Conservation (phyloP, 2,797 vertebrate genomes). For the Arrhamphus sclerolepis region DNA sequence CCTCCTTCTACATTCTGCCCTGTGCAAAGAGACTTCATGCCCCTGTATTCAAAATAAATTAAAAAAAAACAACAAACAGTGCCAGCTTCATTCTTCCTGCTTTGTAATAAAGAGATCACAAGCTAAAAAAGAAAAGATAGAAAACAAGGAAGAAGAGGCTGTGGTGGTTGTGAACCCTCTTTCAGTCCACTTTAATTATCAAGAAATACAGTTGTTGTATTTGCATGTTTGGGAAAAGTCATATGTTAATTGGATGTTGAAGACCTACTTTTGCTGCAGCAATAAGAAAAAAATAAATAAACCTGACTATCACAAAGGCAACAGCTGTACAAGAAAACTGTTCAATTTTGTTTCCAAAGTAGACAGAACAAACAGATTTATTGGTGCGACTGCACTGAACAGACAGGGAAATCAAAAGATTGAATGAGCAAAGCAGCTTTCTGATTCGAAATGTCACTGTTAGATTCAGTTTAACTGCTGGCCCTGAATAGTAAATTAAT, state of each 20-base stretch:
- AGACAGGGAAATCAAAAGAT: not conserved
- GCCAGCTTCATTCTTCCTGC: slow-evolving; percentile 36
- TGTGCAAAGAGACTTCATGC: too few relatives aligned
- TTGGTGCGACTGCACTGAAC: not conserved
- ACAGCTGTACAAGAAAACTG: slow-evolving; percentile 42
- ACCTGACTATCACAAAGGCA: slow-evolving; percentile 10
- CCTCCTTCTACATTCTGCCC: too few relatives aligned
- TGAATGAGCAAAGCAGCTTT: not conserved
- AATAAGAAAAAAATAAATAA: slow-evolving; percentile 39
- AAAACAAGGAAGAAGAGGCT: not conserved
- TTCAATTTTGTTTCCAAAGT: slow-evolving; percentile 30
- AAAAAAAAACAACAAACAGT: too few relatives aligned
- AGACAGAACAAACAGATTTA: slow-evolving; percentile 14
- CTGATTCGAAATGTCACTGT: slow-evolving; percentile 32
- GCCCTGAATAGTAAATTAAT: slow-evolving; percentile 27
- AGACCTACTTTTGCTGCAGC: slow-evolving; percentile 28
- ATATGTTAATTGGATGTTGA: slow-evolving; percentile 32
- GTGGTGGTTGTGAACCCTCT: slow-evolving; percentile 10
- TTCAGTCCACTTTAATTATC: slow-evolving; percentile 19
- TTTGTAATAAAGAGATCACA: slow-evolving; percentile 44
- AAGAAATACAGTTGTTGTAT: slow-evolving; percentile 19
- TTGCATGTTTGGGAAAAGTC: slow-evolving; percentile 12
- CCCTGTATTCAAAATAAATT: slow-evolving; percentile 43
- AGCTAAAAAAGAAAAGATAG: slow-evolving; percentile 3
- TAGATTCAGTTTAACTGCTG: not conserved